A percentile compares a stretch with the other conserved stretches of the same genome.
These are phyloP conservation scores for Chrysolina americana DNA, from an alignment of 2,888 invertebrate genomes.

Conservation along the genomic window DNA sequence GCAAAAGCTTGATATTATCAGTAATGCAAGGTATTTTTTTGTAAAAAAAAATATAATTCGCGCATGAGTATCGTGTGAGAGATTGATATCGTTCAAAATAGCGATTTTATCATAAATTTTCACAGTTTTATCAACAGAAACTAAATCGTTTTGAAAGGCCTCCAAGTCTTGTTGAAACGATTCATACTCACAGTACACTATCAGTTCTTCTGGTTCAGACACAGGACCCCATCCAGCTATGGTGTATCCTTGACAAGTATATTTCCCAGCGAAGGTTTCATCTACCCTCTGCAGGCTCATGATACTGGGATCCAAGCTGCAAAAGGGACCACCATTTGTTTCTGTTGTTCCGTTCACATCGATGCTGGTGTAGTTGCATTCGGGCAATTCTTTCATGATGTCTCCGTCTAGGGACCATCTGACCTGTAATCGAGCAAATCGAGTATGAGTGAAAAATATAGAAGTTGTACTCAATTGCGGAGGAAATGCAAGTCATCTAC, in stretches of 20 bases:
- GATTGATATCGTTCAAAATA: no score
- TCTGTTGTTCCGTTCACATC: slow-evolving; percentile 67
- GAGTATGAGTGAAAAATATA: no score
- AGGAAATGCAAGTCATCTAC: no score
- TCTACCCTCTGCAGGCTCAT: slow-evolving; percentile 88
- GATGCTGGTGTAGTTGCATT: slow-evolving; percentile 76
- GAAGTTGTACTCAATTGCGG: no score
- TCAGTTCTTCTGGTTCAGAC: slow-evolving; percentile 83
- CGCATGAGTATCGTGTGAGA: no score
- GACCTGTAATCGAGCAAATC: slow-evolving; percentile 56
- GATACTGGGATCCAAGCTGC: slow-evolving; percentile 90
- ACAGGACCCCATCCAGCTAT: slow-evolving; percentile 89
- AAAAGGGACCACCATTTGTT: slow-evolving; percentile 75
- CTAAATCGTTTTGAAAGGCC: no score
- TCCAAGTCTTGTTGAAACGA: no score
- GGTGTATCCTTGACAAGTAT: slow-evolving; percentile 93
- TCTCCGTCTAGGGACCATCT: slow-evolving; percentile 91
- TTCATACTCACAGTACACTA: slow-evolving; percentile 84
- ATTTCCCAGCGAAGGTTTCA: slow-evolving; percentile 92
- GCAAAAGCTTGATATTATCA: no score
- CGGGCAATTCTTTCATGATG: slow-evolving; percentile 87
- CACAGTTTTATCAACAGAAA: no score
- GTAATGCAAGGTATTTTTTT: no score
- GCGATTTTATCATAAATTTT: no score
- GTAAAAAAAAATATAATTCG: no score